Base-by-base conservation (phyloP, 2,113 vertebrate genomes). In the Prunella himalayana region DNA sequence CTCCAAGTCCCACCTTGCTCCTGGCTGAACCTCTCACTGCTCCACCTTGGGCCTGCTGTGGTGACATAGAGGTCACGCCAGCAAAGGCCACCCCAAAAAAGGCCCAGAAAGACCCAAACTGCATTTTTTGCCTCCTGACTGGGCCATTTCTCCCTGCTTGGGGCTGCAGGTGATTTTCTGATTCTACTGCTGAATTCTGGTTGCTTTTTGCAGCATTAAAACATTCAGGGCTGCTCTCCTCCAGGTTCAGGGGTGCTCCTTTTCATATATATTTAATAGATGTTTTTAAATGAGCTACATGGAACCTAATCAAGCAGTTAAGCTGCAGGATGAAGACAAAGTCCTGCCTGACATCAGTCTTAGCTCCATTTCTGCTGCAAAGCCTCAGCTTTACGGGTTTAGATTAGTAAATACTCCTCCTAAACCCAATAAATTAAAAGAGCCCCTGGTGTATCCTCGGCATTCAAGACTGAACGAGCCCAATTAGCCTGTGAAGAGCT, bases 401-500 rank as follows among this genome's bases (percentile, higher is more conserved):
- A 70, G 50, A 63, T 95, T 92, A 57, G 90, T 92, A 97, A 95
- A 96, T 93, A 86, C 64, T 77, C 63, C 87, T 82, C 69, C 73
- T 94, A 94, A 95, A 95, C 59, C 80, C 45, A 70, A 63, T 94
- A 90, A 93, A 92, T 88, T 80, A 86, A 92, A 88, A 65, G 27
- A 83, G 86, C 50, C 96, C 88, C 92, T 78, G 21, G 86, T 90
- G 88, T 87, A 87, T 87, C 66, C 61, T 65, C 27, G 2, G 54
- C 0, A 10, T 33, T 92, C 57, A 49, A 57, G 86, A 85, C 61
- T 65, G 65, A 91, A 87, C 3, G 61, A 95, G 49, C 37, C 82
- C 80, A 88, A 86, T 95, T 87, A 95, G 91, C 42, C 77, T 82
- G 78, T 87, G 86, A 92, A 92, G 87, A 89, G 86, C 83, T 91